phyloP scores from a whole-genome alignment of 2,113 vertebrate species.

The Rhizomys pruinosus region DNA sequence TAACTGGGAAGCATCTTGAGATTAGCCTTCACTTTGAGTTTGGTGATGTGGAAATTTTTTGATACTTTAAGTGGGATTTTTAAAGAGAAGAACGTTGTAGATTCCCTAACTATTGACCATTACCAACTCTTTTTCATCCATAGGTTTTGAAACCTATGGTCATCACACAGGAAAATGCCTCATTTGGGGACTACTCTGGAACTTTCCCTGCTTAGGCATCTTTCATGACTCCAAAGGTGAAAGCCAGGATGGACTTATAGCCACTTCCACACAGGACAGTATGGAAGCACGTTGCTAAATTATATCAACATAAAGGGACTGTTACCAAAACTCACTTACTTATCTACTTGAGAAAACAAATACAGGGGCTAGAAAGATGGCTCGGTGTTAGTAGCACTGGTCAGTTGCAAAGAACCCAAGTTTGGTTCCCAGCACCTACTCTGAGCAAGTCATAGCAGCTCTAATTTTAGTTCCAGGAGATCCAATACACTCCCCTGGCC shows the following conservation, averaged over 20 bases:
- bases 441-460: not conserved
- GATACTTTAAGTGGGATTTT: not conserved
- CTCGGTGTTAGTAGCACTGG: not conserved
- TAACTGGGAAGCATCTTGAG: not conserved
- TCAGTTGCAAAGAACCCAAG: not conserved
- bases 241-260: not conserved
- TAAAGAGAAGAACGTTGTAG: not conserved
- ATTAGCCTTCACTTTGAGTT: not conserved
- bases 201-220: not conserved
- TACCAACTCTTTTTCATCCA: not conserved
- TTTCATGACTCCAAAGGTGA: not conserved
- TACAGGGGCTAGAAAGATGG: not conserved
- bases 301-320: not conserved
- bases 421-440: not conserved
- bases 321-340: not conserved
- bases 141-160: not conserved
- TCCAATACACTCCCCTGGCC: not conserved
- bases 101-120: not conserved
- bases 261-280: not conserved
- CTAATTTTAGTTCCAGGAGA: not conserved
- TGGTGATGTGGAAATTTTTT: not conserved
- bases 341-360: slow-evolving; percentile 17
- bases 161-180: not conserved
- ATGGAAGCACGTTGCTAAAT: not conserved
- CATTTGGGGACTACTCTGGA: not conserved